A percentile compares a stretch with the other conserved stretches of the same genome.
Evolutionary conservation across 2,888 invertebrate genomes (phyloP).

Genomic region (Drosophila neoperkinsi): DNA sequence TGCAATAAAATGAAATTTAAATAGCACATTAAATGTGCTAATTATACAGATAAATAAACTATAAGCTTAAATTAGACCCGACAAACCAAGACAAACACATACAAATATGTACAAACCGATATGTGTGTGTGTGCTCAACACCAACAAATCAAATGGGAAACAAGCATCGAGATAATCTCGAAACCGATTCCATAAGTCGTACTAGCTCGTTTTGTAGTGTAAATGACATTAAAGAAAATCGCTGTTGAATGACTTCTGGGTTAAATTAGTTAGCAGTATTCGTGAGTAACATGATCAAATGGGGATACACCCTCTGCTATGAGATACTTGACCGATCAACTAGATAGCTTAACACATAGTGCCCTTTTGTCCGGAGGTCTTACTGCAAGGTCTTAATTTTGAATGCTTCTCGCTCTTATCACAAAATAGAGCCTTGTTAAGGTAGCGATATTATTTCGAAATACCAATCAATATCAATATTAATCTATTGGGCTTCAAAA

Average conservation of each 20-base stretch:
- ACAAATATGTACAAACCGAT: not conserved
- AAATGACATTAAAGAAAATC: conserved; percentile 21
- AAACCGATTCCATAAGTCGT: conserved; percentile 10
- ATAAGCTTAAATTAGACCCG: conserved; percentile 79
- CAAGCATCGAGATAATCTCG: conserved; percentile 16
- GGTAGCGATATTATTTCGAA: conserved; percentile 3
- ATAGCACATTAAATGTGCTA: conserved; percentile 77
- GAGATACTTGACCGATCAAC: conserved; percentile 12
- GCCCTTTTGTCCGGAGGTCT: conserved; percentile 10
- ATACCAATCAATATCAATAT: conserved; percentile 35
- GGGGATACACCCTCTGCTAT: not conserved
- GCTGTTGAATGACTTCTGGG: not conserved
- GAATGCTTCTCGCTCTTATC: conserved; percentile 21
- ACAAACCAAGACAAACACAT: conserved; percentile 62
- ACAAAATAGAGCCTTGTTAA: conserved; percentile 16
- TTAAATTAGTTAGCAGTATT: conserved; percentile 32
- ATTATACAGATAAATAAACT: conserved; percentile 73
- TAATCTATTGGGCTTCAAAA: conserved; percentile 42
- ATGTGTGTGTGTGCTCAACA: not conserved
- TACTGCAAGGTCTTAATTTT: conserved; percentile 32
- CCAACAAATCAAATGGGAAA: conserved; percentile 30
- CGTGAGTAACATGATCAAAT: not conserved
- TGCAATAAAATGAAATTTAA: conserved; percentile 77
- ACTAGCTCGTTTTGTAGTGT: conserved; percentile 22
- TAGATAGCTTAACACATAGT: conserved; percentile 7